Evolutionary conservation across 2,888 invertebrate species (phyloP), one percentile per base, ranked within the genome.

Genomic region (Sussaba pulchella): DNA sequence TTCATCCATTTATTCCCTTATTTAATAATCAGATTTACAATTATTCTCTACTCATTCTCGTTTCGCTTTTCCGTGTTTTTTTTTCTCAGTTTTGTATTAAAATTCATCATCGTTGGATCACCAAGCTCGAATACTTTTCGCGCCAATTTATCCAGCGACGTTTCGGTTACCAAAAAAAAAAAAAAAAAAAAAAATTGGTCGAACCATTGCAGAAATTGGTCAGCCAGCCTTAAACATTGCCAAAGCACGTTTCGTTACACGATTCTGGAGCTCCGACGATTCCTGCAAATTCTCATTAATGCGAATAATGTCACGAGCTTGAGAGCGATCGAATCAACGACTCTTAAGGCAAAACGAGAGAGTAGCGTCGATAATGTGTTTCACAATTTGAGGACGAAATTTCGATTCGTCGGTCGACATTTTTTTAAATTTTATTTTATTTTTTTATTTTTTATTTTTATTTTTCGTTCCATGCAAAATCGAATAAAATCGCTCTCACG

Each of bases 11-110:
- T 24, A 24, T 52, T n/a, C 24, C 14, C 54, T 54, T 26, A 54
- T 54, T 14, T 26, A 4, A 24, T 54, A 24, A 26, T 54, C 54
- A 26, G 26, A 54, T 54, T 54, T 54, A 31, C 54, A 54, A 54
- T 54, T 54, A 54, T 26, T 54, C n/a, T 54, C 54, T 26, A 26
- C 26, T 54, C 54, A 54, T 26, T 54, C 54, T 12, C 31, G 14
- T 54, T 54, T 31, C 14, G 0, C 31, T 24, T n/a, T n/a, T n/a
- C n/a, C 10, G 26, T 52, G 21, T 52, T 21, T 26, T 12, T 21
- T n/a, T 12, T n/a, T 12, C 21, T 24, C 21, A 12, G n/a, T 52
- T n/a, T n/a, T n/a, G n/a, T n/a, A n/a, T n/a, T 31, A 14, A 26
- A 26, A 54, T 54, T 26, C 54, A 26, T 8, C 8, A 26, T 24